Percentiles rank a stretch among this genome's conserved stretches.
These are phyloP conservation scores for Linnaemya vulpina DNA, from an alignment of 2,888 invertebrate species.

Conservation along the genomic window DNA sequence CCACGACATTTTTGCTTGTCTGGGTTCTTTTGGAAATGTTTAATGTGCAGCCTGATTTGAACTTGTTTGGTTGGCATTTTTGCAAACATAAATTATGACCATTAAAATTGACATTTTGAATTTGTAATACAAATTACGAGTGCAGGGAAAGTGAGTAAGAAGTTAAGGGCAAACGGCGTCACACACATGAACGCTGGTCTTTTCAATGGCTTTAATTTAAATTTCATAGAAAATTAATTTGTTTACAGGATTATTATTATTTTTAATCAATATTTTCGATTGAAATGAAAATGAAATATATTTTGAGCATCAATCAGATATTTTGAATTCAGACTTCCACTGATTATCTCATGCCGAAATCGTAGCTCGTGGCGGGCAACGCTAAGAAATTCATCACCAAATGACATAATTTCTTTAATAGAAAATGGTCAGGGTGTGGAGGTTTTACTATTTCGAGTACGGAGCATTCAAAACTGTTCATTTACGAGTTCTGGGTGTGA, in stretches of 20 bases:
- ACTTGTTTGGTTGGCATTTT: conserved; percentile 55
- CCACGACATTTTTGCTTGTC: conserved; percentile 10
- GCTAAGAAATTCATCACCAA: too few relatives aligned
- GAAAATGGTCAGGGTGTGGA: too few relatives aligned
- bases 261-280: too few relatives aligned
- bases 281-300: too few relatives aligned
- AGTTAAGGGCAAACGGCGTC: conserved; percentile 2
- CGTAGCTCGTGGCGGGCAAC: too few relatives aligned
- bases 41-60: conserved; percentile 44
- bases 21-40: conserved; percentile 7
- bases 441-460: too few relatives aligned
- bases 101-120: conserved; percentile 64
- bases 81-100: conserved; percentile 59
- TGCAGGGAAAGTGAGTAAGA: conserved; percentile 2
- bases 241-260: background rate
- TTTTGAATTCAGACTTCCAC: too few relatives aligned
- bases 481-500: too few relatives aligned
- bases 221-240: conserved; percentile 5
- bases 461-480: too few relatives aligned
- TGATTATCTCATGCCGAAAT: too few relatives aligned
- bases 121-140: conserved; percentile 47
- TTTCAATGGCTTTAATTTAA: background rate
- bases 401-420: too few relatives aligned
- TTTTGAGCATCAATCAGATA: too few relatives aligned
- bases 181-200: background rate